Conservation (phyloP, 2,113 vertebrate species). For the Motacilla tschutschensis region DNA sequence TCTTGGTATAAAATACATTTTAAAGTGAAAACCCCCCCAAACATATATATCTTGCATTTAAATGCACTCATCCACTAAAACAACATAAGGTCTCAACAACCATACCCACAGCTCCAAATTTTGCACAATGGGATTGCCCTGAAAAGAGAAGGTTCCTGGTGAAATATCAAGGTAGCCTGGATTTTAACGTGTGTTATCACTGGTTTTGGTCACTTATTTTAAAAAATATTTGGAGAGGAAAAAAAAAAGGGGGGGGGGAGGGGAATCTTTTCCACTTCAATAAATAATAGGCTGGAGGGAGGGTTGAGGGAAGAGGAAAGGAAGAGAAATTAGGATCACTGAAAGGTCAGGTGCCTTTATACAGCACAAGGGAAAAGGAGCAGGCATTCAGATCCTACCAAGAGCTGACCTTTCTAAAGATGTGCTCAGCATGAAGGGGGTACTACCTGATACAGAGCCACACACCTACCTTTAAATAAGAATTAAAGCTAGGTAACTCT, state of each 20-base stretch:
- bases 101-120: background rate
- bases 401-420: slow-evolving; percentile 73
- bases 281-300: slow-evolving; percentile 34
- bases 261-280: background rate
- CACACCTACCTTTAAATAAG: slow-evolving; percentile 61
- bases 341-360: slow-evolving; percentile 73
- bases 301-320: background rate
- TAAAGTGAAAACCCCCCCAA: rapidly evolving
- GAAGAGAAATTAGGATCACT: slow-evolving; percentile 59
- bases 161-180: background rate
- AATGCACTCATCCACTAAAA: background rate
- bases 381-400: slow-evolving; percentile 54
- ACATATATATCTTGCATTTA: background rate
- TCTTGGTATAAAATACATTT: background rate
- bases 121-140: background rate
- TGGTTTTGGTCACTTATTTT: background rate
- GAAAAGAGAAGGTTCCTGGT: background rate
- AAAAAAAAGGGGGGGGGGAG: rapidly evolving
- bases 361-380: slow-evolving; percentile 52
- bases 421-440: slow-evolving; percentile 62
- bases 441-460: slow-evolving; percentile 45
- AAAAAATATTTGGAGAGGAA: background rate
- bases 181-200: background rate
- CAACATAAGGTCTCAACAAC: background rate
- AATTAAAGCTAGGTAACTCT: slow-evolving; percentile 56